phyloP scores from a whole-genome alignment of 1,140 invertebrate genomes.

The Lutraria rhynchaena region DNA sequence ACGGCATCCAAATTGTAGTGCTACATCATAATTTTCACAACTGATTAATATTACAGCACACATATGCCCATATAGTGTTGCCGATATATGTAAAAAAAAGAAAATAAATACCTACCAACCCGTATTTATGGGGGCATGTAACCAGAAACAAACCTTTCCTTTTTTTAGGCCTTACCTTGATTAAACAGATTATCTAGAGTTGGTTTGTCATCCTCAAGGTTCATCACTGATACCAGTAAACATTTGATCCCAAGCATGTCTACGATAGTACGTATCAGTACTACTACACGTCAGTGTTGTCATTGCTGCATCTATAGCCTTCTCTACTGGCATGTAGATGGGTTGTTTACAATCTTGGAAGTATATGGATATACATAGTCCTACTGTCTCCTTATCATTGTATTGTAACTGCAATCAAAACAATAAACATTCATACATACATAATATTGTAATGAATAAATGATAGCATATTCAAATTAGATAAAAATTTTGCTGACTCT shows the following conservation, averaged over 20 bases:
- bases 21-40: too few species aligned
- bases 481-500: too few species aligned
- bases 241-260: constrained; percentile 97
- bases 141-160: too few species aligned
- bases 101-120: too few species aligned
- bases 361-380: constrained; percentile 91
- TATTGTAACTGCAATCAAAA: constrained; percentile 89
- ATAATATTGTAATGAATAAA: too few species aligned
- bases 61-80: too few species aligned
- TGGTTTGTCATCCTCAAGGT: constrained; percentile 88
- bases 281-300: constrained; percentile 92
- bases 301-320: constrained; percentile 93
- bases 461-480: too few species aligned
- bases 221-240: constrained; percentile 92
- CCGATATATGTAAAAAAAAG: too few species aligned
- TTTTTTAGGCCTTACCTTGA: constrained; percentile 85
- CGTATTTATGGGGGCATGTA: too few species aligned
- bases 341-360: constrained; percentile 93
- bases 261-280: constrained; percentile 92
- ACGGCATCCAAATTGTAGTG: too few species aligned
- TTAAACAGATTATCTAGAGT: constrained; percentile 91
- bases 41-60: too few species aligned
- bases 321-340: constrained; percentile 94
- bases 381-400: constrained; percentile 89
- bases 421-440: too few species aligned